Evolutionary conservation across 2,113 vertebrate genomes (phyloP), one percentile per base, ranked within the genome.

Genomic region (Seriola rivoliana): DNA sequence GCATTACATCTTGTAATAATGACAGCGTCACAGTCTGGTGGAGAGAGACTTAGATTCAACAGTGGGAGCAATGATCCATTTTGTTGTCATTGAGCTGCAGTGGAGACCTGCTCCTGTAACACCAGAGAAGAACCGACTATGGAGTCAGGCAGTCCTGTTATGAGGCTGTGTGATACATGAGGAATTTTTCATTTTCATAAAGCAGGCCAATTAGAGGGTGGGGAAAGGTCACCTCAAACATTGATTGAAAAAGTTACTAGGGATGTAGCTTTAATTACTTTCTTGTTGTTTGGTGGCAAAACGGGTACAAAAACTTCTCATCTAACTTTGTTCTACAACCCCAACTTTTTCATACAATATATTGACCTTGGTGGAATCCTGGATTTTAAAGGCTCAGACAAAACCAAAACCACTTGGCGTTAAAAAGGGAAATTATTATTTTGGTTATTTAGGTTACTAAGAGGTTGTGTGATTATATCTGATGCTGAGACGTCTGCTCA

Each of bases 1-100:
- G 19, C 32, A 32, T 69, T 55, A 59, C 29, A 2, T 55, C 46
- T 44, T 25, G 14, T 86, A 77, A 71, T 76, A 71, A 70, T 19
- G 16, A 29, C 63, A 34, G 36, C 21, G 75, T 85, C 81, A 64
- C 80, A 78, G 79, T 57, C 81, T 73, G 44, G 11, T 59, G 54
- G 62, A 76, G 23, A 69, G 38, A 36, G 67, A 78, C 82, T 87
- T 58, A 9, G 75, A 70, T 71, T 62, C 40, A 48, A 23, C 40
- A 58, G 60, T 32, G 44, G 29, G 66, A 58, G 34, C 23, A 19
- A 59, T 72, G 68, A 74, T 75, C 60, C 78, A 9, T 68, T 68
- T 25, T 0, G 1, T 82, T 29, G 11, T 71, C 66, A 36, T 32
- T 5, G 11, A 78, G 63, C 75, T 52, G 2, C 57, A 67, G 19